These are phyloP conservation scores for Marasmarcha lunaedactyla DNA, from an alignment of 2,888 invertebrate genomes.

Conservation along the genomic window DNA sequence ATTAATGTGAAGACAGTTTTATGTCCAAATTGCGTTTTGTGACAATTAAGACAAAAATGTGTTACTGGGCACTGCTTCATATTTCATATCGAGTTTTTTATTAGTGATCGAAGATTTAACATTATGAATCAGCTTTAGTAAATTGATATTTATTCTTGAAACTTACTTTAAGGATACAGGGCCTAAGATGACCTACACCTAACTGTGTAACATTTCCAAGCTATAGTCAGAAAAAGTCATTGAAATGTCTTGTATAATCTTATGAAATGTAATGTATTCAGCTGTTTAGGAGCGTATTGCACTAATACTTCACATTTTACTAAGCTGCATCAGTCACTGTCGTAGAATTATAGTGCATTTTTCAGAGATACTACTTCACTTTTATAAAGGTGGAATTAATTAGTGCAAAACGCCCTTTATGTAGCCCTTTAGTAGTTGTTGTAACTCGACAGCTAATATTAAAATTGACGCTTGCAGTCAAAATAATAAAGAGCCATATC, in stretches of 20 bases:
- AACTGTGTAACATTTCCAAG: conserved; percentile 7
- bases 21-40: too few species aligned
- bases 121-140: conserved; percentile 3
- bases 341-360: too few species aligned
- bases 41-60: too few species aligned
- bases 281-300: too few species aligned
- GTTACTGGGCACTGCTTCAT: too few species aligned
- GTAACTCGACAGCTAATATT: conserved; percentile 44
- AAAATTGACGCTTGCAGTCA: conserved; percentile 40
- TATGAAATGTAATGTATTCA: conserved; percentile 10
- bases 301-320: too few species aligned
- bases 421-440: conserved; percentile 19
- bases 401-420: too few species aligned
- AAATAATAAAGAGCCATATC: conserved; percentile 58
- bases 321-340: too few species aligned
- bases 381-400: too few species aligned
- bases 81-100: too few species aligned
- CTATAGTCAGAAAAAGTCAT: conserved; percentile 7
- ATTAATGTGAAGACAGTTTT: too few species aligned
- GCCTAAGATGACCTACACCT: neutral
- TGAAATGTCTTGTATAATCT: conserved; percentile 13
- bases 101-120: neutral
- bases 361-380: too few species aligned
- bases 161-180: conserved; percentile 6
- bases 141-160: conserved; percentile 7